Base-by-base conservation (phyloP, 1,140 invertebrate genomes). In the Cataglyphis hispanica region DNA sequence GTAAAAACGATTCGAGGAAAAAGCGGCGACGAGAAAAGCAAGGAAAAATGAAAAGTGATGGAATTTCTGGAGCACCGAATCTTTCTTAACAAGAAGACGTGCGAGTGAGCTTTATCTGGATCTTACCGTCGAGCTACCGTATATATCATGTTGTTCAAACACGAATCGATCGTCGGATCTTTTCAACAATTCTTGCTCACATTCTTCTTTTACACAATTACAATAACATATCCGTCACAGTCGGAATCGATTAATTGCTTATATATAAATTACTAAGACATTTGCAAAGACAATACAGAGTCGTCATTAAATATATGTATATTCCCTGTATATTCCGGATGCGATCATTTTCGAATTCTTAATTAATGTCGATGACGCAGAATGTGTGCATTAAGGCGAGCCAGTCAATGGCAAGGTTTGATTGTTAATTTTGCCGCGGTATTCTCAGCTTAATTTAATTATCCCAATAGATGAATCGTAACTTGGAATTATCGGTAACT, bases 401-500 rank as follows among this genome's bases (percentile, higher is more conserved):
- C 60, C 13, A 64, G 22, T 34, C 75, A 34, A 66, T 25, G 75
- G 16, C 27, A n/a, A 6, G 11, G 25, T 19, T 53, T 37, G 63
- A 67, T 66, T 37, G 60, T 60, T 50, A 77, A 77, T 78, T 78
- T 66, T 64, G 31, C 2, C 46, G 13, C 31, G 25, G 37, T 43
- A n/a, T 78, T 78, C 43, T 67, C 31, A 22, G n/a, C 31, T 80
- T 80, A 80, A 80, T 80, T 80, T 80, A 80, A 80, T 80, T 67
- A 46, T 31, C n/a, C 22, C n/a, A 27, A 80, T 56, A 25, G 43
- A 53, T 66, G 25, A 43, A 40, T 46, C 76, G 8, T 64, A 37
- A 31, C 27, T n/a, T n/a, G n/a, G n/a, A n/a, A n/a, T n/a, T 80
- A 19, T 66, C 56, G 37, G 19, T n/a, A 27, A 10, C 19, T 78